Evolutionary conservation across 2,888 invertebrate genomes (phyloP).

Genomic region (Drosophila limbata): DNA sequence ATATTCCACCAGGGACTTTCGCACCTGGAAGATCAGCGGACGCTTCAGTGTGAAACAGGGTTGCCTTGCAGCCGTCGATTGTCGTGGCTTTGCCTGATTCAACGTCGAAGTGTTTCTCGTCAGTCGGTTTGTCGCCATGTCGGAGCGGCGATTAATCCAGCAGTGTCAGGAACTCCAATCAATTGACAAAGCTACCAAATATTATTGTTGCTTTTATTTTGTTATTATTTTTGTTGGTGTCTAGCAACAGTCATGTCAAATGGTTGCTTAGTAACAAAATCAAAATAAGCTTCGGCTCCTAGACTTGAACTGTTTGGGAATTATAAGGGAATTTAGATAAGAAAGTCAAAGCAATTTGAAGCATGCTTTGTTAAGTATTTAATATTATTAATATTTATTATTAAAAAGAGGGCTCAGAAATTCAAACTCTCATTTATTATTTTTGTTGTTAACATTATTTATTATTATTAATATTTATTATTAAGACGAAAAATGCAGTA

Average conservation of each 20-base stretch:
- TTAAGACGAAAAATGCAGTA: not conserved
- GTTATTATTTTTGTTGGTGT: slow-evolving; percentile 23
- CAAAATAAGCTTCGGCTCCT: not conserved
- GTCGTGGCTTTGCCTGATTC: not conserved
- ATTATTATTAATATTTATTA: not conserved
- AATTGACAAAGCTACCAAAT: slow-evolving; percentile 7
- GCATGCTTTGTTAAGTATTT: not conserved
- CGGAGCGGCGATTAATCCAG: not conserved
- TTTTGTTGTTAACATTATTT: no score
- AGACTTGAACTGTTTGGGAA: not conserved
- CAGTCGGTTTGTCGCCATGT: slow-evolving; percentile 11
- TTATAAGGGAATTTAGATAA: slow-evolving; percentile 1
- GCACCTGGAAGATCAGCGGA: slow-evolving; percentile 58
- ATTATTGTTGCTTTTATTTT: slow-evolving; percentile 16
- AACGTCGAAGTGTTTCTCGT: not conserved
- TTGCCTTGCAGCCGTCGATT: not conserved
- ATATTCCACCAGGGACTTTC: slow-evolving; percentile 73
- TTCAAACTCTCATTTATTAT: no score
- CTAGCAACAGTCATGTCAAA: slow-evolving; percentile 23
- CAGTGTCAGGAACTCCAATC: no score
- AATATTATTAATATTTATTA: not conserved
- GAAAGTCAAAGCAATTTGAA: not conserved
- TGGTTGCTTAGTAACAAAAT: slow-evolving; percentile 46
- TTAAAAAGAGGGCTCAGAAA: no score
- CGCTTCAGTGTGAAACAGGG: slow-evolving; percentile 55